Evolutionary conservation across 2,888 invertebrate species (phyloP).

Genomic region (Rhodophaea formosa): DNA sequence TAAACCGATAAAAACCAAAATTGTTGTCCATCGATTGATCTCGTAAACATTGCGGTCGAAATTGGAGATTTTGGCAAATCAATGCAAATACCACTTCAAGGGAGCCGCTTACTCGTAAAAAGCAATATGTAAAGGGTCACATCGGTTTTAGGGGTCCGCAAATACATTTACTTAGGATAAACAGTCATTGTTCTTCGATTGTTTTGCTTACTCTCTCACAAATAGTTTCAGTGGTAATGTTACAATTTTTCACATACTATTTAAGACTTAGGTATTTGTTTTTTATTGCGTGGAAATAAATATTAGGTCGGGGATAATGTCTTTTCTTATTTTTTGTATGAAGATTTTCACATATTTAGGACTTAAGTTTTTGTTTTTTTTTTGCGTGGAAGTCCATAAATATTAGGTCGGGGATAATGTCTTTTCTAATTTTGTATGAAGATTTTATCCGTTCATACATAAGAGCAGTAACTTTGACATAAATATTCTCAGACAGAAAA

Average conservation of each 20-base stretch:
- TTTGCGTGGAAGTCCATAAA: too few relatives aligned
- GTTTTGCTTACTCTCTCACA: neutral
- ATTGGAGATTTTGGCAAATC: neutral
- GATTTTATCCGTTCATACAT: too few relatives aligned
- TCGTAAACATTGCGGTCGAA: neutral
- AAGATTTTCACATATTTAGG: too few relatives aligned
- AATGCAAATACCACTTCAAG: neutral
- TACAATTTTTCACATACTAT: neutral
- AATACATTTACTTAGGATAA: neutral
- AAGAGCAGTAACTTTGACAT: too few relatives aligned
- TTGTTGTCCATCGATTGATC: neutral
- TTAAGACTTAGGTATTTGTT: too few relatives aligned
- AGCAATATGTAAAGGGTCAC: neutral
- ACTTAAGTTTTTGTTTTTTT: too few relatives aligned
- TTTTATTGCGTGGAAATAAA: too few relatives aligned
- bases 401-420: too few relatives aligned
- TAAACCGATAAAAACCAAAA: neutral
- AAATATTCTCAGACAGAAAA: too few relatives aligned
- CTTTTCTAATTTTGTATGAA: too few relatives aligned
- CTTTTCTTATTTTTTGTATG: too few relatives aligned
- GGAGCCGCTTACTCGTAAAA: neutral
- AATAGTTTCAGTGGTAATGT: neutral
- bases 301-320: too few relatives aligned
- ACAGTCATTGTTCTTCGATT: neutral
- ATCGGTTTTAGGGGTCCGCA: neutral